Conservation (phyloP, 2,888 invertebrate genomes). For the Cecidostiba fungosa region DNA sequence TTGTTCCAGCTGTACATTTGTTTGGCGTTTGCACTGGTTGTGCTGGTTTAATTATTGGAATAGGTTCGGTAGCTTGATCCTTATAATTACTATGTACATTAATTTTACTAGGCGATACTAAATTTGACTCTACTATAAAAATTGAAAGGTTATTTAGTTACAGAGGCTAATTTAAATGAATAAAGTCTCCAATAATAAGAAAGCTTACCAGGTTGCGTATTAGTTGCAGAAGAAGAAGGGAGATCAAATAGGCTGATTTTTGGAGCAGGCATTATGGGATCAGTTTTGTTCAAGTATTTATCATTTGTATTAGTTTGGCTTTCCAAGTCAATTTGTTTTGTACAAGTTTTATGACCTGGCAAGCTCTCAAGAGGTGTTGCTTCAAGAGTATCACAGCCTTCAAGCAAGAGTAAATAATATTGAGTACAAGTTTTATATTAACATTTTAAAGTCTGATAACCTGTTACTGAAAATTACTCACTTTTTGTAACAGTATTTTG, state of each 20-base stretch:
- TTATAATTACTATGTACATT: conserved; percentile 46
- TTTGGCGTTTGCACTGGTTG: conserved; percentile 38
- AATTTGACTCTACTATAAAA: conserved; percentile 26
- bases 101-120: conserved; percentile 19
- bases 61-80: conserved; percentile 44
- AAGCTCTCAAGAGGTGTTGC: conserved; percentile 76
- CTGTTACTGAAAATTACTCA: conserved; percentile 60
- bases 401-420: conserved; percentile 42
- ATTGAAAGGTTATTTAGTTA: conserved; percentile 7
- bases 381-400: conserved; percentile 70
- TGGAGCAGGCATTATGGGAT: conserved; percentile 19
- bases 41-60: conserved; percentile 50
- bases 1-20: conserved; percentile 74
- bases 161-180: conserved; percentile 1
- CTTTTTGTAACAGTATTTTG: conserved; percentile 58
- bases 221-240: background rate
- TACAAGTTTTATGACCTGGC: conserved; percentile 69
- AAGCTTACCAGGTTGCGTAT: conserved; percentile 12
- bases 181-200: background rate
- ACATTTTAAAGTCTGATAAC: conserved; percentile 14
- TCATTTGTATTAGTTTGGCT: conserved; percentile 32
- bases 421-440: background rate
- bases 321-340: conserved; percentile 56
- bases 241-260: conserved; percentile 11
- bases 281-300: conserved; percentile 33